Evolutionary conservation across 2,113 vertebrate genomes (phyloP).

Genomic region (Onychostoma macrolepis): DNA sequence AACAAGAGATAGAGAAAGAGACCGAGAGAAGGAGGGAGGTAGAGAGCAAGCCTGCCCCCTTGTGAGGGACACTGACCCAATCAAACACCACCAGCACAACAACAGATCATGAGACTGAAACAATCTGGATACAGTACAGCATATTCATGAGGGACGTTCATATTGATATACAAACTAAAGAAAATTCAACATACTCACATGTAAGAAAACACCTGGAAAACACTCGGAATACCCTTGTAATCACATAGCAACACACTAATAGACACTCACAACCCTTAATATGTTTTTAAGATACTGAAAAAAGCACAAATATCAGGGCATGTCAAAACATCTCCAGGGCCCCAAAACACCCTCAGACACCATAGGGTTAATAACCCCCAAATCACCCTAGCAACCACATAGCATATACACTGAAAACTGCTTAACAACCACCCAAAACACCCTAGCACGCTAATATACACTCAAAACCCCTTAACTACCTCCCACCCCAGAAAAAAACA

Average conservation of each 20-base stretch:
- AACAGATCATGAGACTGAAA: not conserved
- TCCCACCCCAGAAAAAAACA: too few species aligned
- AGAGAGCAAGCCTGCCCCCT: slow-evolving; percentile 62
- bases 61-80: slow-evolving; percentile 39
- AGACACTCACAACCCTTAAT: not conserved
- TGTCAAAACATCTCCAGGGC: too few species aligned
- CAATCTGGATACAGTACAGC: not conserved
- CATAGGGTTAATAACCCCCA: too few species aligned
- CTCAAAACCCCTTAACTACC: too few species aligned
- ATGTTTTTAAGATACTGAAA: too few species aligned
- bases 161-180: not conserved
- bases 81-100: not conserved
- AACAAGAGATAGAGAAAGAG: slow-evolving; percentile 32
- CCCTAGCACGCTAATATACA: not conserved
- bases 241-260: not conserved
- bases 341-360: too few species aligned
- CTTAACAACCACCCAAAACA: not conserved
- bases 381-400: too few species aligned
- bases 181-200: not conserved
- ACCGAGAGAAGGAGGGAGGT: slow-evolving; percentile 29
- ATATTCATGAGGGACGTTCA: not conserved
- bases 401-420: too few species aligned
- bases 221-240: not conserved
- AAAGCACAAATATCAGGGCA: too few species aligned
- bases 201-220: not conserved